Evolutionary conservation across 2,888 invertebrate genomes (phyloP), one percentile per base, ranked within the genome.

Genomic region (Polyommatus icarus): DNA sequence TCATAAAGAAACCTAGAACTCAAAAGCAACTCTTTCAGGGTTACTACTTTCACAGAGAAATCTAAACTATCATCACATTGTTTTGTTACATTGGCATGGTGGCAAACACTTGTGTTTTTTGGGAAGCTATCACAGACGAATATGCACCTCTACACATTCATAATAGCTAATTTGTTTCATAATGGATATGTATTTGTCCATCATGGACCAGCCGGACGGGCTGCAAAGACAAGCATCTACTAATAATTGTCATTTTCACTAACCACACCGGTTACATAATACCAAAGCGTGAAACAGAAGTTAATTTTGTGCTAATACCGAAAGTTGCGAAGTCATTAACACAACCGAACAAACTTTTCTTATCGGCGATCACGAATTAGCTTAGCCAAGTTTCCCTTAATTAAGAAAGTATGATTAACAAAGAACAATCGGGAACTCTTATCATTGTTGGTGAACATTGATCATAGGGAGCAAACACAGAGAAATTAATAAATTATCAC

Each of bases 371-470:
- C 85, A 87, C 85, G 88, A 91, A 92, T 91, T 90, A 90, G 86
- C 87, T 82, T 84, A 82, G 86, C 79, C 82, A 83, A 81, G 80
- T 92, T 91, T 90, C 86, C 91, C 88, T 91, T 93, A 92, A 93
- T 93, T 92, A 93, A 88, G 90, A 90, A 93, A 93, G 91, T 93
- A 92, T 93, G 91, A 93, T 93, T 93, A 93, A 93, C 89, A 92
- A 91, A 91, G 88, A 87, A 88, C 90, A 92, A 92, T 93, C 92
- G 91, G 88, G 91, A 87, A 92, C 90, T 91, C 91, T 91, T 91
- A 91, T 91, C 91, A 90, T 75, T 77, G 77, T 77, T 83, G 83
- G 82, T 78, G 79, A 81, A 83, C 90, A 90, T 89, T 89, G 89
- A 89, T 90, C 91, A 90, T 86, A 79, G 83, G 84, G 85, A 87